These are phyloP conservation scores for Geococcyx californianus DNA, from an alignment of 2,113 vertebrate species.

Conservation along the genomic window DNA sequence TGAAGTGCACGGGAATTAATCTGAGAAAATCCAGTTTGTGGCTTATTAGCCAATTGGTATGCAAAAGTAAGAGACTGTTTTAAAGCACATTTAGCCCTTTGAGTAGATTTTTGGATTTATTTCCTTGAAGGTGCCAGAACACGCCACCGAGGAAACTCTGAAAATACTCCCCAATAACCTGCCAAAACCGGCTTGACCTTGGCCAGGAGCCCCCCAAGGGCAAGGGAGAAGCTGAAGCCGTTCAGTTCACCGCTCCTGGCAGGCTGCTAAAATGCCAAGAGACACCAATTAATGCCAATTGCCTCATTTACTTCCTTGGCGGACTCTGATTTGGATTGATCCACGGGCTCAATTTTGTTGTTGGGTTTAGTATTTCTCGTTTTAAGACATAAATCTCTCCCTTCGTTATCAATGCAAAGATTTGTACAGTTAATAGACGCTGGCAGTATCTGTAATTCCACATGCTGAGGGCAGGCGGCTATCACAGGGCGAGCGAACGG, in stretches of 20 bases:
- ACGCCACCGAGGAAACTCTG: rapidly evolving
- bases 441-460: slow-evolving; percentile 31
- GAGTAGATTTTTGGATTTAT: neutral
- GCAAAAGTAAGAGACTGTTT: neutral
- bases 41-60: slow-evolving; percentile 31
- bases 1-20: slow-evolving; percentile 19
- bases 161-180: neutral
- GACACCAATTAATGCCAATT: slow-evolving; percentile 6
- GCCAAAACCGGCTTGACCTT: neutral
- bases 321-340: slow-evolving; percentile 13
- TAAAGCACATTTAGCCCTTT: neutral
- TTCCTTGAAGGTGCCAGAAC: neutral
- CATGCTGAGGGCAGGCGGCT: neutral
- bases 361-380: slow-evolving; percentile 18
- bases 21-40: slow-evolving; percentile 35
- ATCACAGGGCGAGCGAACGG: neutral
- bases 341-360: neutral
- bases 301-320: neutral
- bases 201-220: neutral
- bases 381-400: slow-evolving; percentile 27
- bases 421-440: neutral
- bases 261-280: neutral
- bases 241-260: neutral
- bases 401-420: slow-evolving; percentile 44
- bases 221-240: neutral